Conservation (phyloP, 2,888 invertebrate genomes). For the Laspeyria flexula region DNA sequence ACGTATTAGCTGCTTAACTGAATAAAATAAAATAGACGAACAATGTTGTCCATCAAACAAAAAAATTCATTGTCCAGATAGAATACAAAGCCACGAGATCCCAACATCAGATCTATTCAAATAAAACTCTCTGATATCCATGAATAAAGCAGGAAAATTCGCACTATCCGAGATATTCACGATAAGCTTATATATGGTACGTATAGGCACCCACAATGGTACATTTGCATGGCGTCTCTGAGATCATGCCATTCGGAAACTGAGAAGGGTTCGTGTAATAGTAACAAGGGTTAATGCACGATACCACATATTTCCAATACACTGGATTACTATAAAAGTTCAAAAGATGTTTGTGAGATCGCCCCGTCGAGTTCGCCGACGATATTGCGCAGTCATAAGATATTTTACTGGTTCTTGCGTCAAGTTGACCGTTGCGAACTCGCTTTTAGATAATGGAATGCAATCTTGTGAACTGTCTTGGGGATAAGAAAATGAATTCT, state of each 20-base stretch:
- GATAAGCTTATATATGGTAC: slow-evolving; percentile 26
- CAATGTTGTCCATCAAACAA: background rate
- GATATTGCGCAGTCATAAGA: slow-evolving; percentile 35
- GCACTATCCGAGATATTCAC: slow-evolving; percentile 33
- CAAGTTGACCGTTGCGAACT: slow-evolving; percentile 11
- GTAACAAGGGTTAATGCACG: slow-evolving; percentile 76
- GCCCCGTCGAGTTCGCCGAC: slow-evolving; percentile 12
- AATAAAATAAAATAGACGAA: too few relatives aligned
- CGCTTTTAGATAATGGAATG: slow-evolving; percentile 24
- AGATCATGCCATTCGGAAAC: slow-evolving; percentile 60
- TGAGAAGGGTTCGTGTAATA: slow-evolving; percentile 75
- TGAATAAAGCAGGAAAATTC: slow-evolving; percentile 36
- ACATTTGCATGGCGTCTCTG: slow-evolving; percentile 64
- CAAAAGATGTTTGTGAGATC: slow-evolving; percentile 42
- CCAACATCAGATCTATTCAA: slow-evolving; percentile 35
- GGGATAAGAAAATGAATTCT: slow-evolving; percentile 1
- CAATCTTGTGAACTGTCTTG: slow-evolving; percentile 12
- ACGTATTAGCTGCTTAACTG: too few relatives aligned
- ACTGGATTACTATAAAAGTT: slow-evolving; percentile 62
- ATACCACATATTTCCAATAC: slow-evolving; percentile 65
- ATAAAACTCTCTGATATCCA: slow-evolving; percentile 36
- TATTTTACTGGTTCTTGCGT: slow-evolving; percentile 11
- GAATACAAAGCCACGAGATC: slow-evolving; percentile 20
- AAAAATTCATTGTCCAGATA: slow-evolving; percentile 14
- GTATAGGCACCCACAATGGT: slow-evolving; percentile 19